Percentiles rank a stretch among this genome's conserved stretches.
These are phyloP conservation scores for Chrysolina haemoptera DNA, from an alignment of 2,888 invertebrate species.

Conservation along the genomic window DNA sequence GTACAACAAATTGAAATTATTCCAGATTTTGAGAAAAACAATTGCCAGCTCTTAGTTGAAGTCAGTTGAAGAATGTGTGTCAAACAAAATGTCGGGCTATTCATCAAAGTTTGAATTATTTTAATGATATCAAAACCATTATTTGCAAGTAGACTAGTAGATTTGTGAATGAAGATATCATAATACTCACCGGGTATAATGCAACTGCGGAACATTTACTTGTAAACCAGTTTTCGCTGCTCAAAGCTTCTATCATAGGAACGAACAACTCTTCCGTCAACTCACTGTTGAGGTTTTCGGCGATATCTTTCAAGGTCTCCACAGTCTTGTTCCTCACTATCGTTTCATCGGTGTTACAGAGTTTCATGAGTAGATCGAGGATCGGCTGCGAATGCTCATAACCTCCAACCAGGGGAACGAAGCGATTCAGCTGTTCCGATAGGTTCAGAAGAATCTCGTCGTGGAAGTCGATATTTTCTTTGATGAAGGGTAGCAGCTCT, in stretches of 20 bases:
- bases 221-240: constrained; percentile 61
- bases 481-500: constrained; percentile 61
- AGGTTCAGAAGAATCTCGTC: constrained; percentile 62
- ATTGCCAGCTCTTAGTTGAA: no score
- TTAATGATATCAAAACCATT: no score
- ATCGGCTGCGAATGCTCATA: constrained; percentile 58
- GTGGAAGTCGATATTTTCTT: constrained; percentile 60
- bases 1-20: no score
- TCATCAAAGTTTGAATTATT: no score
- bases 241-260: constrained; percentile 58
- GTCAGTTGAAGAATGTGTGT: no score
- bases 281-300: constrained; percentile 52
- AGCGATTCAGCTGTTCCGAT: constrained; percentile 61
- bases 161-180: background rate
- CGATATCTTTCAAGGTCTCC: constrained; percentile 58
- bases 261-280: constrained; percentile 58
- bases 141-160: no score
- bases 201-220: constrained; percentile 60
- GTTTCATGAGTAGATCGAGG: constrained; percentile 60
- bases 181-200: constrained; percentile 57
- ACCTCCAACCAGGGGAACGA: constrained; percentile 64
- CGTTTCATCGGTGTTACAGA: constrained; percentile 63
- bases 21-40: no score
- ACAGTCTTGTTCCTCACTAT: constrained; percentile 62
- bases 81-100: no score